Base-by-base conservation (phyloP, 1,140 invertebrate species). In the Orchesella cincta region DNA sequence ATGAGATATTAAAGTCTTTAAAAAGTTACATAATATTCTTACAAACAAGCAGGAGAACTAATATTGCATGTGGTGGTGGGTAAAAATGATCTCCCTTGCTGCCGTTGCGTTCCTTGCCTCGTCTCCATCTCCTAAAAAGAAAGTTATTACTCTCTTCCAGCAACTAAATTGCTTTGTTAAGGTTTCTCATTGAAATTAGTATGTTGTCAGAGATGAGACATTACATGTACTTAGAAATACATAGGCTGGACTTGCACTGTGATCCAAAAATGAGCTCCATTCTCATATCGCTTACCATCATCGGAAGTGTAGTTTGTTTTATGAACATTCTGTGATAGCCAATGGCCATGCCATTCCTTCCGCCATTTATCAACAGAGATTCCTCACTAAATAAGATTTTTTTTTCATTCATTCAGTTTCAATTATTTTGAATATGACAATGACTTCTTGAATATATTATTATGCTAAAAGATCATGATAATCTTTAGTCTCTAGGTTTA, bases 171-270 rank as follows among this genome's bases (percentile, higher is more conserved):
- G 23, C 52, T 57, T 12, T 57, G n/a, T 57, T 57, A 57, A 57
- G 52, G 23, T 57, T 57, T 14, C 52, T 57, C 52, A 57, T 18
- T 57, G 52, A 57, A 57, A 57, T 57, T 57, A 57, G 52, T 57
- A n/a, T 57, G 12, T 57, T 57, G 52, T 57, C 52, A 57, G 52
- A 57, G 52, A 57, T 57, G 52, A 57, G 52, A 57, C 52, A 23
- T 57, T 57, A 57, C 52, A 57, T 57, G 52, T 57, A 46, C 39
- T 46, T 46, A 46, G 8, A 46, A 8, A 46, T 20, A 46, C 20
- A n/a, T n/a, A n/a, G n/a, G n/a, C n/a, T n/a, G n/a, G n/a, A n/a
- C n/a, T n/a, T n/a, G n/a, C n/a, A n/a, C n/a, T n/a, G n/a, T n/a
- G n/a, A n/a, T n/a, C n/a, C n/a, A n/a, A n/a, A n/a, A n/a, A n/a